Evolutionary conservation across 2,797 vertebrate genomes (phyloP).

Genomic region (Bradypodion ventrale): DNA sequence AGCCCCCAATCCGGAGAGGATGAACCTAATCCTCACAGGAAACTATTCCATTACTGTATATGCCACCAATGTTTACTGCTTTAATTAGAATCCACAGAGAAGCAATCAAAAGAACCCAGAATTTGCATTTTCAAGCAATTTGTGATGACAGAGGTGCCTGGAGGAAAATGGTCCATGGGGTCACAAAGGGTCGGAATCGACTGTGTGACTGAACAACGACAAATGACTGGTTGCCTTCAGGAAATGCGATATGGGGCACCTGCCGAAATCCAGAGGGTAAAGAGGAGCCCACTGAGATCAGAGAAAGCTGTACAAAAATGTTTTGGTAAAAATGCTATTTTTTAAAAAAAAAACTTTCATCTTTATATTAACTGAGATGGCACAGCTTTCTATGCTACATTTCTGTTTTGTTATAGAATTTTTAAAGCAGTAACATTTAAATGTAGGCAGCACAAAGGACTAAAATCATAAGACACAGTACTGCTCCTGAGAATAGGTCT

Average conservation of each 20-base stretch:
- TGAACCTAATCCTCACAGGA: neutral
- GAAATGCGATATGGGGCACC: neutral
- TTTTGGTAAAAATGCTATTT: neutral
- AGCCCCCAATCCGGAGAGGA: neutral
- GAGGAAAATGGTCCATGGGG: no score
- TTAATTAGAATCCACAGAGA: neutral
- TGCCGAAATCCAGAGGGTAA: neutral
- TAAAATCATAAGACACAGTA: no score
- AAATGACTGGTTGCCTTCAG: neutral
- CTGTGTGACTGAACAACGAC: no score
- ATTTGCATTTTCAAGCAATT: neutral
- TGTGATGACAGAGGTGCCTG: no score
- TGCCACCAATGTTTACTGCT: neutral
- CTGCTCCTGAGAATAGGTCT: no score
- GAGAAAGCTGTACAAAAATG: neutral
- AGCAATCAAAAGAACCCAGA: neutral
- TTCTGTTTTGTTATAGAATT: no score
- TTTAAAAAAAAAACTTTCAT: no score
- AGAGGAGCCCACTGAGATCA: neutral
- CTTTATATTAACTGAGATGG: neutral
- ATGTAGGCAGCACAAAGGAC: no score
- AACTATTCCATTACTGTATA: neutral
- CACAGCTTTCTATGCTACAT: neutral
- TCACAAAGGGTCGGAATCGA: no score
- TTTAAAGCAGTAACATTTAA: no score